Conservation (phyloP, 2,797 vertebrate species). For the Nyctalus aviator region DNA sequence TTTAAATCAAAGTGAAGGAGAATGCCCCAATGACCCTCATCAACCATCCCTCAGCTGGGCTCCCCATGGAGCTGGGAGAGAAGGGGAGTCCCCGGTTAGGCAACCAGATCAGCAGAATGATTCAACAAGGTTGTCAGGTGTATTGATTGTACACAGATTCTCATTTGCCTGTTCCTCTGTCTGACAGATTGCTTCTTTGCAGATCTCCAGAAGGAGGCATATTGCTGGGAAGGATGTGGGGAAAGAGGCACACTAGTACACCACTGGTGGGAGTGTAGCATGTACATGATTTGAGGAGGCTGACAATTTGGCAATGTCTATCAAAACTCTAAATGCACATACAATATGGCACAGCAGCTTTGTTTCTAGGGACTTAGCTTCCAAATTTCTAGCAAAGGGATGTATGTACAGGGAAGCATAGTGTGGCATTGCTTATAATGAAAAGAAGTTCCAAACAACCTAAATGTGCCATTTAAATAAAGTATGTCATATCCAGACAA, state of each 20-base stretch:
- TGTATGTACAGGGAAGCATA: neutral
- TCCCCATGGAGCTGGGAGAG: conserved; percentile 3
- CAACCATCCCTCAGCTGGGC: neutral
- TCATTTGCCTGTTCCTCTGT: neutral
- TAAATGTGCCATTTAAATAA: neutral
- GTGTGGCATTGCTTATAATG: neutral
- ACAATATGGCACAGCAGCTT: neutral
- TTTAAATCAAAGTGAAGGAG: conserved; percentile 50
- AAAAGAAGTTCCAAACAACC: neutral
- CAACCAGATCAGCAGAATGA: conserved; percentile 3
- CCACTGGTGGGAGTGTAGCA: neutral
- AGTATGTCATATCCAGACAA: neutral
- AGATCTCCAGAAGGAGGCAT: conserved; percentile 38
- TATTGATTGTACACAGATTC: neutral
- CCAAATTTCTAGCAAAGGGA: neutral
- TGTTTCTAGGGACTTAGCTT: neutral
- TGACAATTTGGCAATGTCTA: neutral
- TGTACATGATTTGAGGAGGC: neutral
- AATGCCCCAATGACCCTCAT: neutral
- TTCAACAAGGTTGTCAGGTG: conserved; percentile 41
- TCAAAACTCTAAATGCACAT: neutral
- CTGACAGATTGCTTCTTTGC: conserved; percentile 53
- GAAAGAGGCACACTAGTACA: neutral
- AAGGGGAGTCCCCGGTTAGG: neutral
- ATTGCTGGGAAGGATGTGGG: neutral